These are phyloP conservation scores for Acleris sparsana DNA, from an alignment of 2,888 invertebrate species.

Conservation along the genomic window DNA sequence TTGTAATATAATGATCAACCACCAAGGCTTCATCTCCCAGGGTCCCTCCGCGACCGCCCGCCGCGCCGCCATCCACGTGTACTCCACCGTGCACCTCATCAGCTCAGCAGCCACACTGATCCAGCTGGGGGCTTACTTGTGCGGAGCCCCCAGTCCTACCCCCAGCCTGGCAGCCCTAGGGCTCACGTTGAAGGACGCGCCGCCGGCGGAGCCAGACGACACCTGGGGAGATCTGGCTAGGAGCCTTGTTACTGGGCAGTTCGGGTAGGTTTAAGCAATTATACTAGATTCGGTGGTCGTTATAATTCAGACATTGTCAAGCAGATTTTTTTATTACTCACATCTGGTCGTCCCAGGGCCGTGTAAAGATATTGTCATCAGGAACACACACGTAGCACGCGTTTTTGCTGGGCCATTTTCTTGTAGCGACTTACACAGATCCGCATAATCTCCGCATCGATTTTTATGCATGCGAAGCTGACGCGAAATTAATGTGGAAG, in stretches of 20 bases:
- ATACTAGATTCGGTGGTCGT: too few relatives aligned
- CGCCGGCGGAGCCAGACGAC: conserved; percentile 52
- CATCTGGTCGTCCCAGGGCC: too few relatives aligned
- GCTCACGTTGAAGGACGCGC: conserved; percentile 84
- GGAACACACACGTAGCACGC: too few relatives aligned
- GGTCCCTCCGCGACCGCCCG: conserved; percentile 58
- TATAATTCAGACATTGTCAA: too few relatives aligned
- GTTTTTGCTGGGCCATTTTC: too few relatives aligned
- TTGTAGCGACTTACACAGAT: too few relatives aligned
- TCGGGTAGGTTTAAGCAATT: conserved; percentile 61
- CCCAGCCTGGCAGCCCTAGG: conserved; percentile 80
- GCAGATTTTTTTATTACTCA: too few relatives aligned
- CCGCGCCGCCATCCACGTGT: conserved; percentile 66
- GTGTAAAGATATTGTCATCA: too few relatives aligned
- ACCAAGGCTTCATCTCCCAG: background rate
- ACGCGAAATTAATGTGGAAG: too few relatives aligned
- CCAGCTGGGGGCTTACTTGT: conserved; percentile 85
- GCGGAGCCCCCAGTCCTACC: conserved; percentile 77
- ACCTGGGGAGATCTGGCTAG: conserved; percentile 57
- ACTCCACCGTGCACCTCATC: conserved; percentile 72
- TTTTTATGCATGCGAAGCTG: too few relatives aligned
- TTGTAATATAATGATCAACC: too few relatives aligned
- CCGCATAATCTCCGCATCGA: too few relatives aligned
- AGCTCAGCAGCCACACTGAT: conserved; percentile 71
- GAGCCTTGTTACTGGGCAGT: conserved; percentile 66